Base-by-base conservation (phyloP, 2,797 vertebrate species). In the Anisognathus igniventris region DNA sequence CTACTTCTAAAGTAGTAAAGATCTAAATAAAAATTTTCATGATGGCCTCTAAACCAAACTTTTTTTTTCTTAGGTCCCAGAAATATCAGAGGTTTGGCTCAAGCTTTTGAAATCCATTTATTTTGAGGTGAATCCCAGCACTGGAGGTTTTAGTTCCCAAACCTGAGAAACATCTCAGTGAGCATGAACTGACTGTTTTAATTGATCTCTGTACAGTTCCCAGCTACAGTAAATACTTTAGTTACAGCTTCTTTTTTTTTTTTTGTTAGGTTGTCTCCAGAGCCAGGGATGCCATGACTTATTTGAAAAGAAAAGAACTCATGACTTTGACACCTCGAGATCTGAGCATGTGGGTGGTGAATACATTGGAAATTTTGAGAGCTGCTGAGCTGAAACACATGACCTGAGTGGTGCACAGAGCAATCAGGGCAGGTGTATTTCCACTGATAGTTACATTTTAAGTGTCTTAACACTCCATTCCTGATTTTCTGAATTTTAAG, bases 371-470 rank as follows among this genome's bases (percentile, higher is more conserved):
- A 93, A 85, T 82, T 65, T 14, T 87, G 86, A 83, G 78, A 83
- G 74, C 50, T 77, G 72, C 57, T 87, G 65, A 95, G 86, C 51
- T 95, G 74, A 87, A 95, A 39, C 84, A 83, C 64, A 90, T 68
- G 84, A 95, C 88, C 79, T 31, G 42, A 76, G 77, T 19, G 67
- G 61, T 92, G 65, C 35, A 77, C 83, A 73, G 65, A 91, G n/a
- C 54, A 77, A 68, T 31, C 6, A 17, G 35, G 58, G 57, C 81
- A 91, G 58, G 57, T 68, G 19, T 25, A 58, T 80, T 89, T 73
- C 65, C 53, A 90, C 20, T 37, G 40, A 79, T 2, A 53, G 44
- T 6, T 70, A 87, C 18, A 19, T 58, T 75, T 72, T 28, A 68
- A 86, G 37, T 14, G 9, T 47, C 72, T 83, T 70, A 74, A 86